phyloP scores from a whole-genome alignment of 2,888 invertebrate species.

The Agonopterix heracliana region DNA sequence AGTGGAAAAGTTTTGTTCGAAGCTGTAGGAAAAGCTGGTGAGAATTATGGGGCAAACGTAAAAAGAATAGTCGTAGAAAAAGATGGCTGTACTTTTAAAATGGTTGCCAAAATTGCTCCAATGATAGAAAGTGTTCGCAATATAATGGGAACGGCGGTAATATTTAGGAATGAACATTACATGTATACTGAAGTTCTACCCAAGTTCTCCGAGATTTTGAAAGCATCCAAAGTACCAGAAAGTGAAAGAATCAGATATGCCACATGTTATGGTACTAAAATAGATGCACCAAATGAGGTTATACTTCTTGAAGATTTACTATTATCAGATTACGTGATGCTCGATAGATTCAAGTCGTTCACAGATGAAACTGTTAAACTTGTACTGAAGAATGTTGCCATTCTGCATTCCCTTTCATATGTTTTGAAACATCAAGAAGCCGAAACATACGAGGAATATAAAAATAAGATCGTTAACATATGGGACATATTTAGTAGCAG shows the following conservation, averaged over 20 bases:
- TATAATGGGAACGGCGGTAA: constrained; percentile 7
- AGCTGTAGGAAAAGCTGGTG: constrained; percentile 16
- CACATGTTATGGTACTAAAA: constrained; percentile 26
- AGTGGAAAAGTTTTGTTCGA: constrained; percentile 11
- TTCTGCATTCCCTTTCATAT: constrained; percentile 31
- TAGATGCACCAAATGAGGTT: constrained; percentile 29
- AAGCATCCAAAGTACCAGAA: constrained; percentile 20
- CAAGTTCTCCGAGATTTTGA: constrained; percentile 25
- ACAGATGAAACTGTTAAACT: constrained; percentile 18
- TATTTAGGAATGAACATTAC: constrained; percentile 29
- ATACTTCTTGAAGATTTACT: constrained; percentile 38
- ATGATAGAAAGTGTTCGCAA: constrained; percentile 15
- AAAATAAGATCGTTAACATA: neutral
- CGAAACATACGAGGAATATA: neutral
- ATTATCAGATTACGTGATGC: constrained; percentile 21
- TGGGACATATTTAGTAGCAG: neutral
- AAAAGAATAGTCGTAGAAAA: constrained; percentile 7
- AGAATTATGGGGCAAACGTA: constrained; percentile 15
- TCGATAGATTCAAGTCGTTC: constrained; percentile 22
- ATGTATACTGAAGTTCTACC: constrained; percentile 32
- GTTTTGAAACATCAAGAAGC: constrained; percentile 29
- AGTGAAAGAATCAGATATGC: constrained; percentile 27
- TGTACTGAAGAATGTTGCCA: constrained; percentile 28
- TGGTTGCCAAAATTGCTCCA: constrained; percentile 45
- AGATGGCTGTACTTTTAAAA: constrained; percentile 18